Evolutionary conservation across 2,113 vertebrate genomes (phyloP).

Genomic region (Aix galericulata): DNA sequence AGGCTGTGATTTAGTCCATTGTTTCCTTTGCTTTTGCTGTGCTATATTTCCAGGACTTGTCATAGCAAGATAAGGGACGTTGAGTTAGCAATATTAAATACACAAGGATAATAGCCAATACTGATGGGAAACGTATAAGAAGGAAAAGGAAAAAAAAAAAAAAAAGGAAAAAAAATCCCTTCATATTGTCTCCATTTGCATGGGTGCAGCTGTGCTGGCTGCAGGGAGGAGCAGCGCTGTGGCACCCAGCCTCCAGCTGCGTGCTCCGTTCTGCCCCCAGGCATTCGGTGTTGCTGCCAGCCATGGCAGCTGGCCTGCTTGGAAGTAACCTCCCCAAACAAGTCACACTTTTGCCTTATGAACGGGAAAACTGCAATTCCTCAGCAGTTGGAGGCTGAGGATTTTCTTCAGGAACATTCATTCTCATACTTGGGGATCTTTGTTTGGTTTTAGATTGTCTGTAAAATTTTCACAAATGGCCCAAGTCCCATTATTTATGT

Average conservation of each 20-base stretch:
- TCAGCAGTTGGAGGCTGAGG: background rate
- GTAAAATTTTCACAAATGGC: background rate
- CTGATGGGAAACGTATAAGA: background rate
- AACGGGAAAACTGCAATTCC: background rate
- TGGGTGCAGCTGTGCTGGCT: background rate
- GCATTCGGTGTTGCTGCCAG: background rate
- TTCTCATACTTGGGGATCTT: background rate
- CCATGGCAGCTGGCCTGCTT: background rate
- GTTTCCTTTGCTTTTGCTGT: slow-evolving; percentile 6
- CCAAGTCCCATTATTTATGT: background rate
- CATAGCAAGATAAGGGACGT: rapidly evolving
- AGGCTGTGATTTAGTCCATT: background rate
- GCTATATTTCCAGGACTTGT: background rate
- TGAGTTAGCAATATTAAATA: background rate
- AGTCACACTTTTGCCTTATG: background rate
- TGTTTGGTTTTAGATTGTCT: background rate
- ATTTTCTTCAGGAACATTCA: background rate
- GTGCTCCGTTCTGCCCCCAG: background rate
- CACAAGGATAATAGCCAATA: background rate
- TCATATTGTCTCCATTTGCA: background rate
- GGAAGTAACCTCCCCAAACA: background rate
- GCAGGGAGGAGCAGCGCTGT: background rate
- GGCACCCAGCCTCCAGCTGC: background rate
- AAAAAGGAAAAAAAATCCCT: background rate
- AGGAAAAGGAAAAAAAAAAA: rapidly evolving